Evolutionary conservation across 2,113 vertebrate species (phyloP).

Genomic region (Turnix velox): DNA sequence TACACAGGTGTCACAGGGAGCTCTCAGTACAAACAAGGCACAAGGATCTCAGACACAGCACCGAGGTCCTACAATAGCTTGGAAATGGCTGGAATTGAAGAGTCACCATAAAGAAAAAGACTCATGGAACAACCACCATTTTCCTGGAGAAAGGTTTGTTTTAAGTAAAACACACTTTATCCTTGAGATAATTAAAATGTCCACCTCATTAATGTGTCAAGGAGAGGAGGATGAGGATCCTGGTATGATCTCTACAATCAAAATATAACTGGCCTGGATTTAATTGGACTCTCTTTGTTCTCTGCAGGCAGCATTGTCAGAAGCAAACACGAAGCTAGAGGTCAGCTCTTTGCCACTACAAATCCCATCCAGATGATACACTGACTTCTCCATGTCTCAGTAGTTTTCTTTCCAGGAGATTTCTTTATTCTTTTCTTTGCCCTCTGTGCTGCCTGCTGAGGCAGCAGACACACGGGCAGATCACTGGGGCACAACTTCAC

Average conservation of each 20-base stretch:
- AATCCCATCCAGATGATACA: slow-evolving; percentile 24
- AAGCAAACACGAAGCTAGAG: slow-evolving; percentile 7
- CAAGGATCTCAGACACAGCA: not conserved
- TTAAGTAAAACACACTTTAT: not conserved
- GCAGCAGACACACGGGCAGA: not conserved
- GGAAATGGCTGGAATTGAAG: not conserved
- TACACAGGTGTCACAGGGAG: not conserved
- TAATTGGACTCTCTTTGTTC: slow-evolving; percentile 4
- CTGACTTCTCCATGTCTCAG: slow-evolving; percentile 33
- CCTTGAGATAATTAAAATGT: not conserved
- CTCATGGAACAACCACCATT: not conserved
- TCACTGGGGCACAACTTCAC: not conserved
- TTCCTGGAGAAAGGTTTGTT: not conserved
- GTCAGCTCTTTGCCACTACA: not conserved
- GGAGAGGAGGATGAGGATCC: not conserved
- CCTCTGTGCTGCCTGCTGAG: not conserved
- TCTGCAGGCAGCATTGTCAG: slow-evolving; percentile 7
- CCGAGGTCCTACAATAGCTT: not conserved
- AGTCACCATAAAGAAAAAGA: not conserved
- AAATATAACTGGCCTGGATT: not conserved
- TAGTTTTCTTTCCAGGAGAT: slow-evolving; percentile 35
- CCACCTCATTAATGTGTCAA: not conserved
- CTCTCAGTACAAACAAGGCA: slow-evolving; percentile 18
- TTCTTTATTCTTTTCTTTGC: slow-evolving; percentile 37
- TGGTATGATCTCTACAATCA: not conserved